Conservation (phyloP, 2,888 invertebrate species). For the Nasonovia ribisnigri region DNA sequence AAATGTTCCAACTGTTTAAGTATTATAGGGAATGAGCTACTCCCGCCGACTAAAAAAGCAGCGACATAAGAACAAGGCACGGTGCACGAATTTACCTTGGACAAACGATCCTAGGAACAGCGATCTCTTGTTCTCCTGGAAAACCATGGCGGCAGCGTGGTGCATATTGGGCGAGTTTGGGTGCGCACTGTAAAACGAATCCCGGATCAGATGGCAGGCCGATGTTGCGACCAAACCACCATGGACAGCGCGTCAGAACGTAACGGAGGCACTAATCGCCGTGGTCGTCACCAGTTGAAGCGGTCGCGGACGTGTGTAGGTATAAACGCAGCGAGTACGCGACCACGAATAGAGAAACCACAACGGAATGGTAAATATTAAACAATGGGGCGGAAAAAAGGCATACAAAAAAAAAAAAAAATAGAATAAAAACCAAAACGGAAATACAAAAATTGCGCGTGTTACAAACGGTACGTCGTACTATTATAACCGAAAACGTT, state of each 20-base stretch:
- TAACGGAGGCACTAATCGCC: neutral
- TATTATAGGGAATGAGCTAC: neutral
- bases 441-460: slow-evolving; percentile 20
- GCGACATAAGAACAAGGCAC: neutral
- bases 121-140: slow-evolving; percentile 60
- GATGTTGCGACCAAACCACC: slow-evolving; percentile 31
- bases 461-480: slow-evolving; percentile 15
- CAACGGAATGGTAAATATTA: neutral
- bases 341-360: neutral
- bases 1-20: neutral
- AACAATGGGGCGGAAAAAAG: neutral
- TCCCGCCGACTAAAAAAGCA: neutral
- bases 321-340: neutral
- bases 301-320: neutral
- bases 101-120: slow-evolving; percentile 62
- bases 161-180: slow-evolving; percentile 1
- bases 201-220: slow-evolving; percentile 35
- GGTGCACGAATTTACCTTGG: slow-evolving; percentile 33
- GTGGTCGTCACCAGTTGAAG: neutral
- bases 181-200: neutral
- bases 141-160: slow-evolving; percentile 57
- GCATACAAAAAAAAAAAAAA: neutral
- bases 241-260: slow-evolving; percentile 37
- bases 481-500: slow-evolving; percentile 59
- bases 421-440: neutral